These are phyloP conservation scores for Acanthosepion pharaonis DNA, from an alignment of 2,888 invertebrate genomes.

Conservation along the genomic window DNA sequence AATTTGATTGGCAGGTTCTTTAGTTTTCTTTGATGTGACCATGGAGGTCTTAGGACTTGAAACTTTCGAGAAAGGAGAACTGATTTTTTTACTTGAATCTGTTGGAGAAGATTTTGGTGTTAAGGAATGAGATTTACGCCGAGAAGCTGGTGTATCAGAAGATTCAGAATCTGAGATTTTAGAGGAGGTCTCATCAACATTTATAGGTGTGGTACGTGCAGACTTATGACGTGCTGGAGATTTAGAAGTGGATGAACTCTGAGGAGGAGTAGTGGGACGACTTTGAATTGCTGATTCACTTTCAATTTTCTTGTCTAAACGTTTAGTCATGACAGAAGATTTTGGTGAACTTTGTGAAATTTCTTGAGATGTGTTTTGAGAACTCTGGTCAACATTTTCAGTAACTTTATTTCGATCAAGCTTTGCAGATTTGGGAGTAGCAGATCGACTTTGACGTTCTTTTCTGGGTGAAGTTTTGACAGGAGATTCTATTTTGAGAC, in stretches of 20 bases:
- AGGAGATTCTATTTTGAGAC: not conserved
- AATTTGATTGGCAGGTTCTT: not conserved
- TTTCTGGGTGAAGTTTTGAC: not conserved
- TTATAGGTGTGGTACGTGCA: not conserved
- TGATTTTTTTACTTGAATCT: not conserved
- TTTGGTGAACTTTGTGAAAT: not conserved
- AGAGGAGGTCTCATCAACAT: not conserved
- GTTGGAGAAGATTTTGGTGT: not conserved
- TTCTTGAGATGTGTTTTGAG: not conserved
- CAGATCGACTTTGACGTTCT: constrained; percentile 11
- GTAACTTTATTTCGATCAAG: not conserved
- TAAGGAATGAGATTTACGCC: not conserved
- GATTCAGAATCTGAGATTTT: not conserved
- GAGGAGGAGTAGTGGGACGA: not conserved
- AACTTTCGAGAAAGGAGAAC: not conserved
- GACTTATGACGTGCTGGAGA: not conserved
- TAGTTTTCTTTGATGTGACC: not conserved
- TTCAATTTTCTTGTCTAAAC: not conserved
- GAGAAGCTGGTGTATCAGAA: not conserved
- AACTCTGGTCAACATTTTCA: not conserved
- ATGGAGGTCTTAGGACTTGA: not conserved
- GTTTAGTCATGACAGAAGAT: not conserved
- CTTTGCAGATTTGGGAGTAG: constrained; percentile 25
- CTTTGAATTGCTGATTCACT: not conserved
- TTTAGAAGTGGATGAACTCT: not conserved